Conservation (phyloP, 2,888 invertebrate species). For the Agrochola lota region DNA sequence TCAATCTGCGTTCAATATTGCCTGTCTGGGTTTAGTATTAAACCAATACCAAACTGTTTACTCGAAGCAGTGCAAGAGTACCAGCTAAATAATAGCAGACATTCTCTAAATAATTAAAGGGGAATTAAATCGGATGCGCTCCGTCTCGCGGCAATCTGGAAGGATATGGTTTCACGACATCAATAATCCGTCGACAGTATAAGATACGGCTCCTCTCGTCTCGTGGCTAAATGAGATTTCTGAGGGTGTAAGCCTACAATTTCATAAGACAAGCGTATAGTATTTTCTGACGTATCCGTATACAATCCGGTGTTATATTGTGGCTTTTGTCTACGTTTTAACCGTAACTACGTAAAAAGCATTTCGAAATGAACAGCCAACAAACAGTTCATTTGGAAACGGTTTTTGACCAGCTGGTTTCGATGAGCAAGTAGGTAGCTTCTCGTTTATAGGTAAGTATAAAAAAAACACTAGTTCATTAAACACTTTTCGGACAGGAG, state of each 20-base stretch:
- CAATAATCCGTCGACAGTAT: conserved; percentile 70
- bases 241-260: conserved; percentile 57
- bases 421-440: not conserved
- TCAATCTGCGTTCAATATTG: conserved; percentile 52
- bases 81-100: conserved; percentile 60
- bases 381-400: conserved; percentile 6
- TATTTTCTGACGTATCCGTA: conserved; percentile 26
- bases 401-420: not conserved
- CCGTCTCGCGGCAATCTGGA: conserved; percentile 65
- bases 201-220: conserved; percentile 56
- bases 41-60: conserved; percentile 56
- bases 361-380: conserved; percentile 8
- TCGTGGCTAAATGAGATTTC: conserved; percentile 68
- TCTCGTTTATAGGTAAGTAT: not conserved
- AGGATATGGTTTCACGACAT: conserved; percentile 68
- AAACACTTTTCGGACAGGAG: not conserved
- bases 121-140: conserved; percentile 67
- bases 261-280: conserved; percentile 38
- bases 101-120: conserved; percentile 68
- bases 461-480: not conserved
- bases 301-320: conserved; percentile 23
- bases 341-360: not conserved
- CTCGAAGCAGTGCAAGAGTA: conserved; percentile 20
- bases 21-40: conserved; percentile 50
- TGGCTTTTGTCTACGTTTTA: not conserved